Conservation (phyloP, 1,140 invertebrate genomes). For the Cydia strobilella region DNA sequence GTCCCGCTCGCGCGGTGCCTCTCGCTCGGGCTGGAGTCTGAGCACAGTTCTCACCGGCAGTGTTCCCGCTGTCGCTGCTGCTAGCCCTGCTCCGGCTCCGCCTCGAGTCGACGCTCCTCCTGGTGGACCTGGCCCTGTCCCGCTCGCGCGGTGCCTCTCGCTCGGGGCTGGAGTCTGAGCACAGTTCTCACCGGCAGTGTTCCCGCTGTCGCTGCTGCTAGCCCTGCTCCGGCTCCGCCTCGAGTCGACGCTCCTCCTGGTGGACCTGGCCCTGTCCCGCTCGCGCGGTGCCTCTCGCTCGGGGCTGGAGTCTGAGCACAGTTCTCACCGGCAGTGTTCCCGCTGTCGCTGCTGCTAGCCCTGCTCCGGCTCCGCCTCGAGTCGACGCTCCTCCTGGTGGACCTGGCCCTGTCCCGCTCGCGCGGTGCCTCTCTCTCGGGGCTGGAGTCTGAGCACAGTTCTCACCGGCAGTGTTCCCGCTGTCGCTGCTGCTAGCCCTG, state of each 20-base stretch:
- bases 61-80: slow-evolving; percentile 36
- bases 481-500: slow-evolving; percentile 29
- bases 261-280: slow-evolving; percentile 28
- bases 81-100: slow-evolving; percentile 33
- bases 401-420: slow-evolving; percentile 22
- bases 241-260: slow-evolving; percentile 19
- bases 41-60: slow-evolving; percentile 40
- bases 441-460: background rate
- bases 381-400: slow-evolving; percentile 28
- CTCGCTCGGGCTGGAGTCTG: too few relatives aligned
- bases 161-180: too few relatives aligned
- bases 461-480: background rate
- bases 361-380: slow-evolving; percentile 31
- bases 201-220: slow-evolving; percentile 36
- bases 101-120: slow-evolving; percentile 14
- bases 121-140: slow-evolving; percentile 29
- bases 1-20: too few relatives aligned
- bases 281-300: too few relatives aligned
- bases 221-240: slow-evolving; percentile 32
- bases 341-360: slow-evolving; percentile 35
- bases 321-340: slow-evolving; percentile 43
- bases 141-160: too few relatives aligned
- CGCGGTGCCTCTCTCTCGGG: too few relatives aligned
- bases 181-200: slow-evolving; percentile 42
- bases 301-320: slow-evolving; percentile 22